phyloP scores from a whole-genome alignment of 1,140 invertebrate genomes.

The Musca domestica region DNA sequence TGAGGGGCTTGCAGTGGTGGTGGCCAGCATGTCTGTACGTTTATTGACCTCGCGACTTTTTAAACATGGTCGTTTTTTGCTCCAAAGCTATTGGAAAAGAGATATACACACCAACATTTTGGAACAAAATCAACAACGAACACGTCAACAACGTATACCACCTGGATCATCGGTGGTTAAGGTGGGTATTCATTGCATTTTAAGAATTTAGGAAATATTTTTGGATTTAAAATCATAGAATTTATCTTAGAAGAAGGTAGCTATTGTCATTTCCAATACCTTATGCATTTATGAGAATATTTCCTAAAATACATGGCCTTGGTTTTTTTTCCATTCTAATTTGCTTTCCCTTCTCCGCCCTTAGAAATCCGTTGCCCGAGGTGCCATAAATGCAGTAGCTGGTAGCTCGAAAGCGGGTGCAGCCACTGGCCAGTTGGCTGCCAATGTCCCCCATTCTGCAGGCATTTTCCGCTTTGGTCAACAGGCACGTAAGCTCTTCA shows the following conservation, averaged over 20 bases:
- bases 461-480: constrained; percentile 59
- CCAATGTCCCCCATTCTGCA: constrained; percentile 36
- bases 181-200: constrained; percentile 31
- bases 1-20: not conserved
- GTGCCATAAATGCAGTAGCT: constrained; percentile 15
- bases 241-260: not conserved
- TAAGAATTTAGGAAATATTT: not conserved
- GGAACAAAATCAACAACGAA: constrained; percentile 55
- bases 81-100: constrained; percentile 55
- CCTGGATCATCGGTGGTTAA: constrained; percentile 27
- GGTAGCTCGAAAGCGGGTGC: not conserved
- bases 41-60: constrained; percentile 55
- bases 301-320: too few species aligned
- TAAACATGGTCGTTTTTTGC: constrained; percentile 60
- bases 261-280: constrained; percentile 26
- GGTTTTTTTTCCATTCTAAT: not conserved
- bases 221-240: not conserved
- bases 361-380: not conserved
- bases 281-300: too few species aligned
- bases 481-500: constrained; percentile 64
- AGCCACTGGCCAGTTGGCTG: constrained; percentile 3
- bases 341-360: not conserved
- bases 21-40: constrained; percentile 59
- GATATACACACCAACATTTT: constrained; percentile 59
- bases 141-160: constrained; percentile 38